Conservation (phyloP, 2,797 vertebrate genomes). For the Melanogrammus aeglefinus region DNA sequence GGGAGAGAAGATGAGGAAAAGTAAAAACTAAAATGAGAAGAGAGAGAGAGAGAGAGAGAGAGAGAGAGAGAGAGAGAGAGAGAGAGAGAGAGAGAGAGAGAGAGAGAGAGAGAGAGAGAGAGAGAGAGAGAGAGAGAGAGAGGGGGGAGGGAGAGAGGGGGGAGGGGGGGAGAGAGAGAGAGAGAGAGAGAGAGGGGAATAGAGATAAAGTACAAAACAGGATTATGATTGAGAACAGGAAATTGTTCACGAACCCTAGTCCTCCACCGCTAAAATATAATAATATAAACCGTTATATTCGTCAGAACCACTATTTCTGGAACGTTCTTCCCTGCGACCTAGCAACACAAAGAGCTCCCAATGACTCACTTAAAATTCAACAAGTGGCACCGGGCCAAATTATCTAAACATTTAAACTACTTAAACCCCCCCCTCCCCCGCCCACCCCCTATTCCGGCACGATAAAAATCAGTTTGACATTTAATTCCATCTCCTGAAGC, state of each 20-base stretch:
- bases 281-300: not conserved
- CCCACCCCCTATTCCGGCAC: too few relatives aligned
- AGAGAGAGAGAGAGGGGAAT: too few relatives aligned
- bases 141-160: too few relatives aligned
- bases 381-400: conserved; percentile 29
- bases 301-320: conserved; percentile 3
- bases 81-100: not conserved
- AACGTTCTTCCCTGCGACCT: conserved; percentile 21
- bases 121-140: not conserved
- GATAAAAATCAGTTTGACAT: conserved; percentile 39
- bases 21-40: too few relatives aligned
- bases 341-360: conserved; percentile 31
- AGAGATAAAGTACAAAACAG: not conserved
- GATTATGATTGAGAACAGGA: not conserved
- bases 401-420: conserved; percentile 21
- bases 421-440: not conserved
- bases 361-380: conserved; percentile 36
- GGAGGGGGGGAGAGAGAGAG: too few relatives aligned
- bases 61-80: too few relatives aligned
- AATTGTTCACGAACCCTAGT: not conserved
- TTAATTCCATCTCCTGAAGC: conserved; percentile 28
- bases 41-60: not conserved
- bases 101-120: not conserved
- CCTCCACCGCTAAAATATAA: too few relatives aligned
- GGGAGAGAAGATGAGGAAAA: not conserved